Conservation (phyloP, 2,113 vertebrate genomes). For the Misgurnus mizolepis region DNA sequence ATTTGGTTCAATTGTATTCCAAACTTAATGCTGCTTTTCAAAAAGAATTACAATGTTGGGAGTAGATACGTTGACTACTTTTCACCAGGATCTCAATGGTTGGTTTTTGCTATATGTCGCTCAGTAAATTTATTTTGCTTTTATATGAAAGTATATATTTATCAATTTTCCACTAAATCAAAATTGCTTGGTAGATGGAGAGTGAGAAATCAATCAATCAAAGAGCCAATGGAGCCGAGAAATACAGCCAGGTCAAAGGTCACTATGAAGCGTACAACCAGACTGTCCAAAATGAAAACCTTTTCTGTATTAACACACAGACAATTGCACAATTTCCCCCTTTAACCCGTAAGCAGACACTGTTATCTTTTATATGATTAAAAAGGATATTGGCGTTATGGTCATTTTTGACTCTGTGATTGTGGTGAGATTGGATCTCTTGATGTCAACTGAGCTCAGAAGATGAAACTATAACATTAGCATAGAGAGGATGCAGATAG, state of each 20-base stretch:
- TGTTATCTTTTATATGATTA: slow-evolving; percentile 33
- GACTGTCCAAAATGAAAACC: slow-evolving; percentile 28
- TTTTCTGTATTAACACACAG: slow-evolving; percentile 39
- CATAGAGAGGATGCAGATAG: slow-evolving; percentile 28
- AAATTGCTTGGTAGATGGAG: neutral
- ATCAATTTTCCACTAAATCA: slow-evolving; percentile 5
- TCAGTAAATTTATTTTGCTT: slow-evolving; percentile 11
- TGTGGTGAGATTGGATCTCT: slow-evolving; percentile 43
- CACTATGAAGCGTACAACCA: slow-evolving; percentile 11
- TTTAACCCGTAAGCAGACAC: slow-evolving; percentile 1
- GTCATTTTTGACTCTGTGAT: slow-evolving; percentile 24
- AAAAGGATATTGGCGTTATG: slow-evolving; percentile 24
- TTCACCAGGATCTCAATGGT: neutral
- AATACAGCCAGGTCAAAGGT: slow-evolving; percentile 39
- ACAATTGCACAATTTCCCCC: slow-evolving; percentile 15
- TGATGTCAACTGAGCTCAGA: slow-evolving; percentile 8
- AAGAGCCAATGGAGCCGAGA: slow-evolving; percentile 12
- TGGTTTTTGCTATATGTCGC: neutral
- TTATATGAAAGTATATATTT: neutral
- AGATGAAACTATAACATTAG: slow-evolving; percentile 48
- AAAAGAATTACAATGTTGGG: too few species aligned
- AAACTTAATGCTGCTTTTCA: too few species aligned
- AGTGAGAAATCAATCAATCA: slow-evolving; percentile 41
- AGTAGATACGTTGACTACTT: neutral
- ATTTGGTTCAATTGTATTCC: neutral